These are phyloP conservation scores for Leptoteleia sp. DNA, from an alignment of 1,140 invertebrate species.

Conservation along the genomic window DNA sequence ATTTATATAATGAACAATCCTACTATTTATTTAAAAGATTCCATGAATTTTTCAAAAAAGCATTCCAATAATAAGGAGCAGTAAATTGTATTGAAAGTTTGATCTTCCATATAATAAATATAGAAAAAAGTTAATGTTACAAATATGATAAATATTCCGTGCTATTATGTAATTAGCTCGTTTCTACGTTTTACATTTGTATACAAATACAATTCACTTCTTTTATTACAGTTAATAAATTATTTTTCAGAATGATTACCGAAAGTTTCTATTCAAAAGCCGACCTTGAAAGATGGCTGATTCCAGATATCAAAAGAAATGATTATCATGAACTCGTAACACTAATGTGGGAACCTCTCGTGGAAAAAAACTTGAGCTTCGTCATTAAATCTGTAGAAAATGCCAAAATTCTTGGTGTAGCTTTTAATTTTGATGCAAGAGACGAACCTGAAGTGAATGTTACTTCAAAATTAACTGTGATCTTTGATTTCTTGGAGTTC, in stretches of 20 bases:
- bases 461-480: conserved; percentile 84
- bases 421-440: conserved; percentile 89
- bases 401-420: conserved; percentile 83
- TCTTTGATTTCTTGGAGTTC: conserved; percentile 90
- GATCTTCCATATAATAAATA: no score
- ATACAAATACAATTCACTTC: no score
- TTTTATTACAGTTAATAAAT: no score
- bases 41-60: no score
- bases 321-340: conserved; percentile 87
- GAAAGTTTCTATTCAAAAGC: conserved; percentile 92
- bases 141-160: no score
- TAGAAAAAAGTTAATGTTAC: no score
- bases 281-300: conserved; percentile 89
- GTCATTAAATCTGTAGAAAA: conserved; percentile 81
- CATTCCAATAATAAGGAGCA: no score
- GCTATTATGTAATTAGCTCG: no score
- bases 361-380: conserved; percentile 87
- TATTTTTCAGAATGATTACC: conserved; percentile 86
- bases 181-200: no score
- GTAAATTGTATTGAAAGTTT: no score
- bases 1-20: no score
- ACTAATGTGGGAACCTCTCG: conserved; percentile 84
- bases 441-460: conserved; percentile 88
- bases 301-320: conserved; percentile 83
- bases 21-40: no score